Conservation (phyloP, 1,140 invertebrate species). For the Carposina sasakii region DNA sequence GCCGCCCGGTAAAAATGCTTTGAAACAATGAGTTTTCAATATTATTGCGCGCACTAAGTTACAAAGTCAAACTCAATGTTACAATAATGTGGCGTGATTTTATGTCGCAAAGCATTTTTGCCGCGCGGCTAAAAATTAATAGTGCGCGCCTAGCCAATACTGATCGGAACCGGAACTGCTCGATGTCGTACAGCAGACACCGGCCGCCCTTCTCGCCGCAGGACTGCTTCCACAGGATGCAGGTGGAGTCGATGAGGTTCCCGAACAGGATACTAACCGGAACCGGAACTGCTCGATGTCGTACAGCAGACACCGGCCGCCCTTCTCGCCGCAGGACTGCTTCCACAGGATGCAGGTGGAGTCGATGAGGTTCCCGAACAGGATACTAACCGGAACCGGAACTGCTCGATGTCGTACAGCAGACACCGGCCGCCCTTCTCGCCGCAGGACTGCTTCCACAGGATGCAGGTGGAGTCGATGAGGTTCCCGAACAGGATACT, state of each 20-base stretch:
- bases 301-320: constrained; percentile 92
- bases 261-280: constrained; percentile 97
- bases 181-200: constrained; percentile 94
- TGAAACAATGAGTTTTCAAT: no score
- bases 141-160: no score
- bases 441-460: constrained; percentile 93
- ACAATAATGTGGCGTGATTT: no score
- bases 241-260: constrained; percentile 95
- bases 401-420: constrained; percentile 94
- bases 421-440: constrained; percentile 91
- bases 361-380: constrained; percentile 96
- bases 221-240: constrained; percentile 93
- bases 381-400: constrained; percentile 94
- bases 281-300: constrained; percentile 95
- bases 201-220: constrained; percentile 90
- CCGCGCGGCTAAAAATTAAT: no score
- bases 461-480: constrained; percentile 95
- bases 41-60: no score
- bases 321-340: constrained; percentile 87
- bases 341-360: constrained; percentile 96
- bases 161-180: constrained; percentile 94
- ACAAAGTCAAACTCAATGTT: no score
- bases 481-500: constrained; percentile 96
- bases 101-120: no score
- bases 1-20: no score